Conservation (phyloP, 2,797 vertebrate species). For the Tauraco hartlaubi region DNA sequence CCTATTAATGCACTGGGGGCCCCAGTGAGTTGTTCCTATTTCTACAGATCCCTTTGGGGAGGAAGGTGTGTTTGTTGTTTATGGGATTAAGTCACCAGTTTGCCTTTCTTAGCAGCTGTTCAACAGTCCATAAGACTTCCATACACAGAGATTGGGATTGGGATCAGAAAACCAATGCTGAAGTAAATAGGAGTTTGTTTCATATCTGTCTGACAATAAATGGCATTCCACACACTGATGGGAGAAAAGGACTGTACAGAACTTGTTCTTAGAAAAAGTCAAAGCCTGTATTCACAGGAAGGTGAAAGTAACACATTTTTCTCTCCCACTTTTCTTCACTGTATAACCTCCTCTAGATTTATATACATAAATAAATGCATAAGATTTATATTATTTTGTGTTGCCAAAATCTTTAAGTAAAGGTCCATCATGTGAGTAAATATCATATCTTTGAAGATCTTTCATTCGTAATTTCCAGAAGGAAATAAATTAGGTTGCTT, state of each 20-base stretch:
- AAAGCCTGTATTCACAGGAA: not conserved
- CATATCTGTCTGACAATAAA: not conserved
- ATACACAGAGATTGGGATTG: not conserved
- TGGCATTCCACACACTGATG: not conserved
- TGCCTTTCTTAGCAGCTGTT: not conserved
- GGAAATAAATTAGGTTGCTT: not conserved
- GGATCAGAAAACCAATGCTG: not conserved
- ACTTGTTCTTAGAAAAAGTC: not conserved
- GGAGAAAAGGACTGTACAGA: not conserved
- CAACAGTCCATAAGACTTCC: not conserved
- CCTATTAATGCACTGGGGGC: not conserved
- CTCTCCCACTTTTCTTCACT: not conserved
- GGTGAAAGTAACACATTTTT: not conserved
- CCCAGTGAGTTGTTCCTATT: not conserved
- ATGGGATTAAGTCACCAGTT: not conserved
- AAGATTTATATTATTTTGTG: slow-evolving; percentile 47
- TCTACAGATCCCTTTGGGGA: not conserved
- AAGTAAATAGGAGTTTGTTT: not conserved
- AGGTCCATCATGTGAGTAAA: slow-evolving; percentile 75
- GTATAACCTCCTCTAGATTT: not conserved
- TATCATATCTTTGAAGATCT: slow-evolving; percentile 74
- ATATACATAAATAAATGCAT: not conserved
- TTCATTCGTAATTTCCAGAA: slow-evolving; percentile 80
- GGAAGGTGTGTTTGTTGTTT: not conserved
- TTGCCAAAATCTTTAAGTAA: slow-evolving; percentile 77